Conservation (phyloP, 2,113 vertebrate genomes). For the Mormoops blainvillei region DNA sequence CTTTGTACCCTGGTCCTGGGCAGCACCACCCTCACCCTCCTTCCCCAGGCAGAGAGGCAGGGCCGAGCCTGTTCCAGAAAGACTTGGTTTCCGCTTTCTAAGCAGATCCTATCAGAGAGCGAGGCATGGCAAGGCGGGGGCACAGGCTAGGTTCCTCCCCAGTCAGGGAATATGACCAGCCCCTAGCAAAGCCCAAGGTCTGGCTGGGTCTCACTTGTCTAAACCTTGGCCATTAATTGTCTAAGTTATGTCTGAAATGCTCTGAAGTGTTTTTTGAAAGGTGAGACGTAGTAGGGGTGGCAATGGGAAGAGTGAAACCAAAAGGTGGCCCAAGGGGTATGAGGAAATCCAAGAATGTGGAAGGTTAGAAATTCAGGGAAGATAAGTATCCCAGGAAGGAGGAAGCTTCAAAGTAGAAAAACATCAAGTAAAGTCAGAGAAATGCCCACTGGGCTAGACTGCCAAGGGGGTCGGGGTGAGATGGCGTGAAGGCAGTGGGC, state of each 20-base stretch:
- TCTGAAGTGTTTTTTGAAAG: neutral
- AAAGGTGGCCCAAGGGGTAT: no score
- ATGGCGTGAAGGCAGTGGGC: neutral
- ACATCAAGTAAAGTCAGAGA: neutral
- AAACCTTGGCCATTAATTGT: neutral
- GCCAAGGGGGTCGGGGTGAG: neutral
- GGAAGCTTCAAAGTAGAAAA: neutral
- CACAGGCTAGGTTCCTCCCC: neutral
- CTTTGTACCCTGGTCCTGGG: no score
- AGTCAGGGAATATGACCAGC: neutral
- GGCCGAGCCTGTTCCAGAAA: neutral
- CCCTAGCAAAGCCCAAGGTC: neutral
- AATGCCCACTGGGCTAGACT: accelerated
- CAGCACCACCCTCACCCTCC: neutral
- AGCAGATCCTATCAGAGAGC: neutral
- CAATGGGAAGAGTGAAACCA: neutral
- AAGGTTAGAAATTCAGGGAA: neutral
- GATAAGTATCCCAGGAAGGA: neutral
- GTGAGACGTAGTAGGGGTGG: no score
- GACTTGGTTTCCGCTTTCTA: neutral
- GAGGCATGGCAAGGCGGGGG: neutral
- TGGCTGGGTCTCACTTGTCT: neutral
- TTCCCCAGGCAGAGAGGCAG: neutral
- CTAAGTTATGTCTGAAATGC: neutral
- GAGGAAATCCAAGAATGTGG: neutral